phyloP scores from a whole-genome alignment of 2,797 vertebrate species.

The Poecilia picta region DNA sequence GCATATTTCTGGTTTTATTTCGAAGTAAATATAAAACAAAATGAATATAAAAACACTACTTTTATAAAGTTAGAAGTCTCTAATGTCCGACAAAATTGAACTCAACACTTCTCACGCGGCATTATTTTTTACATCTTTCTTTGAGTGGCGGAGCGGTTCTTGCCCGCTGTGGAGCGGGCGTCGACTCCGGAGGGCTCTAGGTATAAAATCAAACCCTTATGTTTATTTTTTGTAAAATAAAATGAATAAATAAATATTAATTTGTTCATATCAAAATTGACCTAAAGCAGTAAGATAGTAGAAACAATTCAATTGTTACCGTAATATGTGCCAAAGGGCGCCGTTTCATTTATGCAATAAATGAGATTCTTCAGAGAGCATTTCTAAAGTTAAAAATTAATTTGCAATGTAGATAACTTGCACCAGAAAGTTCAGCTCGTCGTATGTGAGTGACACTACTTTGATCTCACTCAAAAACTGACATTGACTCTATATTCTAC shows the following conservation, averaged over 20 bases:
- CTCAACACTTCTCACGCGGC: too few species aligned
- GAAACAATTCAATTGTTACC: not conserved
- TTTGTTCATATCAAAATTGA: not conserved
- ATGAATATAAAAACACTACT: too few species aligned
- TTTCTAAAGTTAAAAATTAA: conserved; percentile 2
- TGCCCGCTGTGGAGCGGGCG: too few species aligned
- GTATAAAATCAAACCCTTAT: not conserved
- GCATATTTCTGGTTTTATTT: too few species aligned
- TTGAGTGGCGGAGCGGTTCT: too few species aligned
- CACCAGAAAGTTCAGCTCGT: not conserved
- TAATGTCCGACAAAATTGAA: too few species aligned
- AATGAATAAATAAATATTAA: not conserved
- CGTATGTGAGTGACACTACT: not conserved
- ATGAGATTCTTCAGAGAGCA: not conserved
- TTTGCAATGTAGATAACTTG: not conserved
- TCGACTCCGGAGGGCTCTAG: too few species aligned
- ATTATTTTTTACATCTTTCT: too few species aligned
- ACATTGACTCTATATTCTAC: not conserved
- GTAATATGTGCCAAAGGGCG: conserved; percentile 30
- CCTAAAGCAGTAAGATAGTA: not conserved
- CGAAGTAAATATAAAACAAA: too few species aligned
- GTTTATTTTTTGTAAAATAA: not conserved
- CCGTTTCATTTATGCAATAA: conserved; percentile 1
- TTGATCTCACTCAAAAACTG: not conserved
- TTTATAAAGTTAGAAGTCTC: too few species aligned